phyloP scores from a whole-genome alignment of 2,888 invertebrate species.

The Agrotis segetum region DNA sequence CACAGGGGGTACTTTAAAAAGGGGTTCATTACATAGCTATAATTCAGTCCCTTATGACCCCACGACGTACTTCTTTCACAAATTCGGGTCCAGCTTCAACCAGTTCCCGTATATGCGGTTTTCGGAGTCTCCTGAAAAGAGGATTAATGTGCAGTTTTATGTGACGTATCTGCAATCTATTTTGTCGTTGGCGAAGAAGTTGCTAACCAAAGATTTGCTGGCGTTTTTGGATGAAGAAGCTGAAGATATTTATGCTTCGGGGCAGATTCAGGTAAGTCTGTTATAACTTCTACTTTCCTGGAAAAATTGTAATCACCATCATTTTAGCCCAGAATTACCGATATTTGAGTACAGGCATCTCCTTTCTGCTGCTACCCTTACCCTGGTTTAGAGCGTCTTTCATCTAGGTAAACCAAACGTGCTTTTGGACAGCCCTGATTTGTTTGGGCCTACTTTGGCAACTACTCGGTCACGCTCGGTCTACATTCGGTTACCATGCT shows the following conservation, averaged over 20 bases:
- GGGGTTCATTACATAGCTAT: constrained; percentile 90
- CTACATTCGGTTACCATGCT: no score
- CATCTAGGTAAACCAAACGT: no score
- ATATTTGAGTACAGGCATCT: no score
- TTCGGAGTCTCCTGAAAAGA: constrained; percentile 93
- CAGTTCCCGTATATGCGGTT: constrained; percentile 96
- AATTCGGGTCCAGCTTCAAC: constrained; percentile 98
- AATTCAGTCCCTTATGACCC: constrained; percentile 94
- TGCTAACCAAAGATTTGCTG: constrained; percentile 96
- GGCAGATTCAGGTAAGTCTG: constrained; percentile 90
- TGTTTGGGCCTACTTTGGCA: no score
- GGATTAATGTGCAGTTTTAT: constrained; percentile 92
- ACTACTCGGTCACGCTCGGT: no score
- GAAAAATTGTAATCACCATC: no score
- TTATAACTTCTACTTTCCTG: neutral
- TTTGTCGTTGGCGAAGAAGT: constrained; percentile 95
- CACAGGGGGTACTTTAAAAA: constrained; percentile 79
- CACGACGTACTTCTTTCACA: constrained; percentile 96
- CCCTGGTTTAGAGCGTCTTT: no score
- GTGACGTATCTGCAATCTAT: constrained; percentile 96
- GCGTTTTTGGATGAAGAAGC: constrained; percentile 96
- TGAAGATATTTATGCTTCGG: constrained; percentile 94
- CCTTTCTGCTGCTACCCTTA: no score
- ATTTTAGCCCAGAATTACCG: no score
- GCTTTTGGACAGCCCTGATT: no score